Conservation (phyloP, 2,888 invertebrate genomes). For the Coelopa pilipes region DNA sequence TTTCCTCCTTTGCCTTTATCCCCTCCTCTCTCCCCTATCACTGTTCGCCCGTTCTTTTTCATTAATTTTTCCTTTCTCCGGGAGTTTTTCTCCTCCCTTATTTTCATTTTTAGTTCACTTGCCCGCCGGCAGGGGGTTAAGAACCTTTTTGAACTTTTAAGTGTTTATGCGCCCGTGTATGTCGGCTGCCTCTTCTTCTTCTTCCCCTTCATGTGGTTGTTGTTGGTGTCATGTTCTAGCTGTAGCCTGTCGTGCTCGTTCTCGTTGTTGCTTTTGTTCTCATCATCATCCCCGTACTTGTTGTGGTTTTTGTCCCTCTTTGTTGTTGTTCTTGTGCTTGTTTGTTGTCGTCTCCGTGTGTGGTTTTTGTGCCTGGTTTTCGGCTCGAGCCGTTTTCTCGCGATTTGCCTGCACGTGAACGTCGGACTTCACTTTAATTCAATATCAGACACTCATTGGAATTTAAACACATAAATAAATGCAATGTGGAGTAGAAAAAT, state of each 20-base stretch:
- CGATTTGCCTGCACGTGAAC: not conserved
- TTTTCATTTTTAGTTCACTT: conserved; percentile 49
- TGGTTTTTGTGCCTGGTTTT: not conserved
- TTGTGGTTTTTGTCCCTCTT: not conserved
- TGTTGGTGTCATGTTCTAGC: conserved; percentile 28
- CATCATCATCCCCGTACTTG: not conserved
- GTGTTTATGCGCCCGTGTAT: conserved; percentile 50
- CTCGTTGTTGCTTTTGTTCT: conserved; percentile 17
- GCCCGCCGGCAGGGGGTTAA: conserved; percentile 61
- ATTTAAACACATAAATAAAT: too few species aligned
- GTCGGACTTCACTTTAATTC: not conserved
- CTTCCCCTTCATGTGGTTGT: conserved; percentile 36
- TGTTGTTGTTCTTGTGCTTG: conserved; percentile 1
- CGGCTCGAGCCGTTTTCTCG: not conserved
- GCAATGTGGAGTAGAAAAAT: too few species aligned
- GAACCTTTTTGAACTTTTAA: conserved; percentile 63
- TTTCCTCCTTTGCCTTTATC: conserved; percentile 17
- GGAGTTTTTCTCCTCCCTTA: conserved; percentile 33
- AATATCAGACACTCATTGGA: too few species aligned
- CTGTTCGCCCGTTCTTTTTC: conserved; percentile 9
- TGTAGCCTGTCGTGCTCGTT: conserved; percentile 22
- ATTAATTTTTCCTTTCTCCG: conserved; percentile 31
- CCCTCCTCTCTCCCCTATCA: conserved; percentile 42
- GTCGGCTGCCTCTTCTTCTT: conserved; percentile 39
- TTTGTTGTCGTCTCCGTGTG: conserved; percentile 1